Evolutionary conservation across 2,888 invertebrate genomes (phyloP), one percentile per base, ranked within the genome.

Genomic region (Agriotes lineatus): DNA sequence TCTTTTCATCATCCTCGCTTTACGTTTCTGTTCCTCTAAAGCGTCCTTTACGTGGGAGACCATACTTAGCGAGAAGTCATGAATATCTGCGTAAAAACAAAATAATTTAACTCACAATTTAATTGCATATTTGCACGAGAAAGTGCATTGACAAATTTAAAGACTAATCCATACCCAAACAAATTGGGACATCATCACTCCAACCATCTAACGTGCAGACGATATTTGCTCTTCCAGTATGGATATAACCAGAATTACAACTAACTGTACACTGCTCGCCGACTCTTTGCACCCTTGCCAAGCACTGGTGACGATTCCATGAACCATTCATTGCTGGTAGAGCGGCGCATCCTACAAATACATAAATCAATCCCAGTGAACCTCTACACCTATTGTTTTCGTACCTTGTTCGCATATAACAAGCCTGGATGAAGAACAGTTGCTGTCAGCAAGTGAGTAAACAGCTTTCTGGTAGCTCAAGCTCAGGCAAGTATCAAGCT

Each of bases 381-480:
- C n/a, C n/a, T n/a, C n/a, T n/a, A n/a, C n/a, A n/a, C n/a, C n/a
- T n/a, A n/a, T n/a, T n/a, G n/a, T n/a, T n/a, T n/a, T n/a, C n/a
- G 4, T 37, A 45, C 45, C 45, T 30, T 52, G 52, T 18, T 52
- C 52, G 6, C 52, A 52, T 20, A 52, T 30, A 35, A 52, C 6
- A 1, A 3, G n/a, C 19, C 19, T 52, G 10, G 30, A 52, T 9
- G 16, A 10, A 2, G 52, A 52, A 18, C 52, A 52, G 33, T 30
- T 52, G 9, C 25, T 5, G n/a, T 52, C 52, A 5, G 52, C 22
- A 35, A 52, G 33, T 9, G 20, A n/a, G n/a, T 20, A 45, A 14
- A 35, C 22, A 7, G 52, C 33, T 16, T 30, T 30, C 16, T 25
- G n/a, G 6, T 52, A 33, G 3, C 18, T 16, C n/a, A 52, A 12